Evolutionary conservation across 1,140 invertebrate genomes (phyloP).

Genomic region (Macrotrachela quadricornifera): DNA sequence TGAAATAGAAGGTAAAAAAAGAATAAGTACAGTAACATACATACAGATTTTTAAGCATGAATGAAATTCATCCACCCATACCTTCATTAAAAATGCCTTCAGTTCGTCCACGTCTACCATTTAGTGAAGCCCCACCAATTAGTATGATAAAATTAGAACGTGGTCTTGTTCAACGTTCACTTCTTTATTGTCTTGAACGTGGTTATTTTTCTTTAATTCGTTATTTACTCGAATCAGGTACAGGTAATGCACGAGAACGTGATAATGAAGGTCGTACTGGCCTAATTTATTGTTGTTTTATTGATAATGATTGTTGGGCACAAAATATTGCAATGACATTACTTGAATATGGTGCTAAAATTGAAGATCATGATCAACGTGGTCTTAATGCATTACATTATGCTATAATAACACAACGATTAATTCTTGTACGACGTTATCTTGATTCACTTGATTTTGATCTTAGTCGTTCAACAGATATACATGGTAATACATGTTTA

Average conservation of each 20-base stretch:
- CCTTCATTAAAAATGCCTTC: no score
- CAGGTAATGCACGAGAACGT: slow-evolving; percentile 13
- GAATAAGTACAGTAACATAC: no score
- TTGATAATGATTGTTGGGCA: slow-evolving; percentile 18
- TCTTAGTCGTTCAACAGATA: slow-evolving; percentile 11
- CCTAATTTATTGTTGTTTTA: slow-evolving; percentile 17
- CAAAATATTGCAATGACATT: slow-evolving; percentile 16
- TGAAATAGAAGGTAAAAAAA: no score
- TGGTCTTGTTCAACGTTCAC: no score
- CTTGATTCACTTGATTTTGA: slow-evolving; percentile 20
- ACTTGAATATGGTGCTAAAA: slow-evolving; percentile 17
- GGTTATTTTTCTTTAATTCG: slow-evolving; percentile 19
- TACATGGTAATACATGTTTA: slow-evolving; percentile 18
- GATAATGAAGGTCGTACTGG: slow-evolving; percentile 13
- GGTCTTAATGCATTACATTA: slow-evolving; percentile 22
- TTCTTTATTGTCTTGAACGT: neutral
- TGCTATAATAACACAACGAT: slow-evolving; percentile 16
- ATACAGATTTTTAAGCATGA: no score
- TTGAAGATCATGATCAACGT: slow-evolving; percentile 14
- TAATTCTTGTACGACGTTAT: slow-evolving; percentile 14
- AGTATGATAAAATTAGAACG: no score
- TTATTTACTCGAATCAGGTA: slow-evolving; percentile 16
- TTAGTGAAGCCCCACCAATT: no score
- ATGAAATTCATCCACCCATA: no score
- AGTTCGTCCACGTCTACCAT: no score